Base-by-base conservation (phyloP, 2,113 vertebrate species). In the Sinocyclocheilus rhinocerous region DNA sequence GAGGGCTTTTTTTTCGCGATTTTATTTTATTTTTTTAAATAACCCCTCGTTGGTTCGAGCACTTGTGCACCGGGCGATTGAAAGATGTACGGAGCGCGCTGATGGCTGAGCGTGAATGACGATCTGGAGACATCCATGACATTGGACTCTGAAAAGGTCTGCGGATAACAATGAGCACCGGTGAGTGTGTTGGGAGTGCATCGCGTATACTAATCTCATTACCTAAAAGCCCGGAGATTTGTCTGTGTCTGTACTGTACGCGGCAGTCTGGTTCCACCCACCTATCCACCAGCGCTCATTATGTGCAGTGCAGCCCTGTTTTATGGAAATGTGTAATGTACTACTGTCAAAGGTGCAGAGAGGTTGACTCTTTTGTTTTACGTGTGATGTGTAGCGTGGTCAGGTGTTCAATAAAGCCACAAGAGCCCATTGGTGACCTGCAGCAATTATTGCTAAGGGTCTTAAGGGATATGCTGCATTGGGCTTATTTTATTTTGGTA, bases 111-210 rank as follows among this genome's bases (percentile, higher is more conserved):
- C 24, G 20, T 90, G 85, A 88, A 10, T 87, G 89, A 90, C 91
- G 91, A 90, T 86, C 76, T 65, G 20, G 26, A 87, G 61, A 63
- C 52, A 69, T 36, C 12, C 57, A 20, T 84, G 67, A 85, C 79
- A 85, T 52, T 80, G 77, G 81, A 59, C 22, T 42, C 45, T 42
- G 65, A 4, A 76, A 77, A 79, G 42, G 67, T 70, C 55, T 29
- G 13, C 20, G 80, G 81, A 45, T 18, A 77, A 73, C 85, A 7
- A 91, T 91, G 91, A 91, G 89, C 89, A 90, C 91, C 11, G 88
- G 91, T 91, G 85, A 90, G 91, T 86, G 55, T 75, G 36, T 75
- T 22, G 26, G 24, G n/a, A 42, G 13, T 22, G 48, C 2, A 50
- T 83, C n/a, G 52, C 65, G 22, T 20, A 33, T 76, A 61, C 7